Evolutionary conservation across 2,113 vertebrate species (phyloP).

Genomic region (Mola mola): DNA sequence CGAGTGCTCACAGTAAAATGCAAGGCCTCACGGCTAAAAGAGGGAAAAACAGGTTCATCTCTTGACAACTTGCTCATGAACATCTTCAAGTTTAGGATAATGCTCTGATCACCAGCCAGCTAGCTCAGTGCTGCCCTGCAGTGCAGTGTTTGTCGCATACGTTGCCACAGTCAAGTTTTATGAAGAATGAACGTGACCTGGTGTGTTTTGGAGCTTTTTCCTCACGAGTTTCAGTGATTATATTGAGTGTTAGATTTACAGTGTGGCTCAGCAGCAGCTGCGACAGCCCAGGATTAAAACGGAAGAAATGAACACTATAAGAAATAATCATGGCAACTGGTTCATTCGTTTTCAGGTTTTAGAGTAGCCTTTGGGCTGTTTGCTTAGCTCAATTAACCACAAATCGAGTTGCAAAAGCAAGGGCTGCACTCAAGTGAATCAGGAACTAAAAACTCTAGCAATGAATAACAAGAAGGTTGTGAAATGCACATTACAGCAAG

Average conservation of each 20-base stretch:
- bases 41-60: slow-evolving; percentile 6
- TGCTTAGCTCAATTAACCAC: too few relatives aligned
- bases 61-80: slow-evolving; percentile 23
- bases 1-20: neutral
- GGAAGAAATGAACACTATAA: neutral
- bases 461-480: too few relatives aligned
- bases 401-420: too few relatives aligned
- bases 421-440: too few relatives aligned
- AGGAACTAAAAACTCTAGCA: too few relatives aligned
- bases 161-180: slow-evolving; percentile 17
- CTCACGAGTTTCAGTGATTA: too few relatives aligned
- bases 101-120: slow-evolving; percentile 9
- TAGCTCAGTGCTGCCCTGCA: slow-evolving; percentile 1
- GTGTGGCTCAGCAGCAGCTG: slow-evolving; percentile 8
- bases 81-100: slow-evolving; percentile 10
- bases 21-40: slow-evolving; percentile 1
- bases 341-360: neutral
- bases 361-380: too few relatives aligned
- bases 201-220: too few relatives aligned
- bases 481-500: too few relatives aligned
- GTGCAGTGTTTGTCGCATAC: too few relatives aligned
- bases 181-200: too few relatives aligned
- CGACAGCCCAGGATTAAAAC: neutral
- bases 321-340: neutral
- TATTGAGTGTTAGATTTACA: too few relatives aligned